These are phyloP conservation scores for Pteropus alecto DNA, from an alignment of 2,113 vertebrate genomes.

Conservation along the genomic window DNA sequence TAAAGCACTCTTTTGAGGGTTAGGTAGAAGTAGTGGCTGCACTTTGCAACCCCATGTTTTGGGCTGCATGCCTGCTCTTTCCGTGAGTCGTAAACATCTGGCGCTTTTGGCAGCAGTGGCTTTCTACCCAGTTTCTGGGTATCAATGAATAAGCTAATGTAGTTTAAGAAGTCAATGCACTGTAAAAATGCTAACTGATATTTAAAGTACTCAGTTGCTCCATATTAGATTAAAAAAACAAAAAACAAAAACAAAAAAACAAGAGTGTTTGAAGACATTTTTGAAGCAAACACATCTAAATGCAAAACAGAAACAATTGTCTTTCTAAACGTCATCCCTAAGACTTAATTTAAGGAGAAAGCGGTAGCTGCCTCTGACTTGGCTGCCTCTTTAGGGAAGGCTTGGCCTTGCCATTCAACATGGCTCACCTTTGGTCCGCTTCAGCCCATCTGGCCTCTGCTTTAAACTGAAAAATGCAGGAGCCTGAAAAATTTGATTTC, in stretches of 20 bases:
- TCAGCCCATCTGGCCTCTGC: neutral
- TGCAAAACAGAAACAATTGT: neutral
- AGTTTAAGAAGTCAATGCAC: neutral
- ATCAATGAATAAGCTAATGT: neutral
- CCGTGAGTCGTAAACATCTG: accelerated
- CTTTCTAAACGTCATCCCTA: neutral
- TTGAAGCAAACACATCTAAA: neutral
- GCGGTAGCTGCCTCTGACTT: neutral
- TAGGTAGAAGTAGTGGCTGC: neutral
- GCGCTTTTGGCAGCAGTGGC: neutral
- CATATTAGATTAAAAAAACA: neutral
- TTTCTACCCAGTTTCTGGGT: neutral
- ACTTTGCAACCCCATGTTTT: neutral
- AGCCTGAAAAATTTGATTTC: neutral
- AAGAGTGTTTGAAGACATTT: neutral
- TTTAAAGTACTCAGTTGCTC: neutral
- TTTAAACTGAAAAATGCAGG: neutral
- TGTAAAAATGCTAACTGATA: neutral
- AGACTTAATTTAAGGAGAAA: neutral
- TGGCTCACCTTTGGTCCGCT: neutral
- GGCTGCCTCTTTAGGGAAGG: too few species aligned
- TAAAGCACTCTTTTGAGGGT: neutral
- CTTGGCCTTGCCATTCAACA: too few species aligned
- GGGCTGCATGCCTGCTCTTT: neutral
- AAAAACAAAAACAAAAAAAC: neutral